Base-by-base conservation (phyloP, 2,113 vertebrate species). In the Syngnathoides biaculeatus region DNA sequence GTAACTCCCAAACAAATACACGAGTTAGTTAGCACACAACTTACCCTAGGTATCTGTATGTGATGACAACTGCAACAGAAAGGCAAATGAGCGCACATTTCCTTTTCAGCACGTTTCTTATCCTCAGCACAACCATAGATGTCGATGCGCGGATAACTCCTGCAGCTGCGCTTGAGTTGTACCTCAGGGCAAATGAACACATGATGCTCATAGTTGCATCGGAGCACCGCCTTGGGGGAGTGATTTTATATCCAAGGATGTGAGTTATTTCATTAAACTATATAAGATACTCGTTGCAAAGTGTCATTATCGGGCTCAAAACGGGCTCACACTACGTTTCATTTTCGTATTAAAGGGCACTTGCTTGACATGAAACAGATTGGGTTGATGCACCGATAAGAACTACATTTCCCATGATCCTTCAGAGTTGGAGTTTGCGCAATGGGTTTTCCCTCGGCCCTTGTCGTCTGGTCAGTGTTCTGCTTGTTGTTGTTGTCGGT, bases 21-120 rank as follows among this genome's bases (percentile, higher is more conserved):
- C 2, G 62, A 83, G 4, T 64, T 73, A 88, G 26, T 84, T 79
- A 35, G 55, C 84, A 89, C 61, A 43, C 12, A 8, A 81, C 91
- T 89, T 40, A 93, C 91, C 90, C 61, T 4, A 87, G 47, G 65
- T 86, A 86, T 66, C 79, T 82, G 84, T 90, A 93, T 72, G 86
- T 74, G 57, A 93, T 43, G 61, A 91, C 57, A 13, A 77, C 82
- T 50, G 78, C 43, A 30, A 91, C 68, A 68, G 83, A 87, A 35
- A 92, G 50, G 56, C 86, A 84, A 27, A 93, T 53, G 7, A 91
- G 70, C 42, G 65, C 79, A 77, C 73, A 86, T 65, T 85, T 88
- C 74, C 83, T 80, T 83, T 83, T 89, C 64, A 87, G 88, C 15
- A 39, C 61, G 65, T 79, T 87, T 75, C 88, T 85, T 50, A 89